Evolutionary conservation across 2,113 vertebrate species (phyloP), one percentile per base, ranked within the genome.

Genomic region (Aegypius monachus): DNA sequence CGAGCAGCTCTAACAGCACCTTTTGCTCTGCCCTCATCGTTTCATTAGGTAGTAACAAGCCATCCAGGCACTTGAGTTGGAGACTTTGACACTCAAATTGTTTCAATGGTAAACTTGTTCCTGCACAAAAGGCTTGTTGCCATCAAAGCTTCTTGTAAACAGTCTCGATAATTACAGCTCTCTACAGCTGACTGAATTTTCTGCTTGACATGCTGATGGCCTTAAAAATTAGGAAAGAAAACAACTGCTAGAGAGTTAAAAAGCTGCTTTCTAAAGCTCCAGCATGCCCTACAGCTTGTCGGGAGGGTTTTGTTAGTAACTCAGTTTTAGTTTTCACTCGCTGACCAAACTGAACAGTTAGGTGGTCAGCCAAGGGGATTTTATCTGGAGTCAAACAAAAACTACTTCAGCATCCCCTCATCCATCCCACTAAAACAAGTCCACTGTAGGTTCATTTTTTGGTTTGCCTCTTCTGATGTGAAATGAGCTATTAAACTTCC

Each of bases 131-230:
- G 61, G 55, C 50, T 90, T 85, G 74, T 90, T 88, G 90, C 90
- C 50, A 59, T 91, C 68, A 68, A 90, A 85, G 74, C 38, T 58
- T 29, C 90, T 85, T 79, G 84, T 88, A 95, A 88, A 82, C 43
- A 40, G 48, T 36, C 75, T 70, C 43, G 48, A 80, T 95, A 96
- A 95, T 95, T 93, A 93, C 75, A 88, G 75, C 45, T 70, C 53
- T 88, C 61, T 65, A 25, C 80, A 95, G 70, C 75, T 78, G 74
- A 58, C 77, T 92, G 90, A 55, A 48, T 93, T 91, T 95, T 88
- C 95, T 96, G 87, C 83, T 91, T 96, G 90, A 85, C 83, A 55
- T 61, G 62, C 40, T 68, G 70, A 55, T 93, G 93, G 40, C 84
- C 84, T 86, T 86, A 88, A 88, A 81, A 95, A 86, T 88, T 73